Percentiles rank a stretch among this genome's conserved stretches.
Evolutionary conservation across 2,888 invertebrate genomes (phyloP).

Genomic region (Clistopyga incitator): DNA sequence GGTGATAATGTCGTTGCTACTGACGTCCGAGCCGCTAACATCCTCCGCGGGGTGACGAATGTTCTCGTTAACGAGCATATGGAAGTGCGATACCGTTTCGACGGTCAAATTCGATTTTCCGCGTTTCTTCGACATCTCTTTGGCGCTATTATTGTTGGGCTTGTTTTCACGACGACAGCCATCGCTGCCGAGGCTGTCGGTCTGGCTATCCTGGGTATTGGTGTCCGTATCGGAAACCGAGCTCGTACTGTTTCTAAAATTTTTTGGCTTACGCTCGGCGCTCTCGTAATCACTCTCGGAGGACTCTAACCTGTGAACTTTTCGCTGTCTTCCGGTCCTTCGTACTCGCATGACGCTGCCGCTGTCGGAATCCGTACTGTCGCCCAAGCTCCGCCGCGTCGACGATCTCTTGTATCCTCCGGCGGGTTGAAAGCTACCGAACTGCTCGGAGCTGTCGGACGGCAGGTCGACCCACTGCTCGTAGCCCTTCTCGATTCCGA

Average conservation of each 20-base stretch:
- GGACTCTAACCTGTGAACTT: constrained; percentile 80
- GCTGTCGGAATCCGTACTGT: constrained; percentile 81
- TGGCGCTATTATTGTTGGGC: constrained; percentile 81
- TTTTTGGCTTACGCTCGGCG: constrained; percentile 77
- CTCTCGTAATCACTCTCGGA: constrained; percentile 83
- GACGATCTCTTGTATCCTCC: constrained; percentile 77
- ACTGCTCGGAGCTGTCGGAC: constrained; percentile 80
- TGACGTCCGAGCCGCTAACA: constrained; percentile 78
- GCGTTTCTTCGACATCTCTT: constrained; percentile 85
- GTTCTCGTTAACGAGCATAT: constrained; percentile 81
- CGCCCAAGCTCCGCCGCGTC: constrained; percentile 79
- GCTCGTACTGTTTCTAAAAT: constrained; percentile 75
- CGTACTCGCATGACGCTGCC: constrained; percentile 77
- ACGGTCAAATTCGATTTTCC: constrained; percentile 84
- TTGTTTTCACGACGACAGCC: constrained; percentile 79
- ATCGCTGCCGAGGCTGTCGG: constrained; percentile 84
- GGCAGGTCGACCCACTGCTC: constrained; percentile 83
- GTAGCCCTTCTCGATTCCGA: constrained; percentile 88
- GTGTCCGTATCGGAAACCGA: constrained; percentile 84
- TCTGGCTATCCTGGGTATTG: constrained; percentile 85
- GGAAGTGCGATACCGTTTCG: constrained; percentile 81
- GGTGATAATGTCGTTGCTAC: constrained; percentile 82
- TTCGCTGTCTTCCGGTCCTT: constrained; percentile 76
- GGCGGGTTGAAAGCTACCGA: constrained; percentile 79
- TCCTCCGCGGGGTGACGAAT: constrained; percentile 77